phyloP scores from a whole-genome alignment of 2,113 vertebrate genomes.

The Tragelaphus scriptus region DNA sequence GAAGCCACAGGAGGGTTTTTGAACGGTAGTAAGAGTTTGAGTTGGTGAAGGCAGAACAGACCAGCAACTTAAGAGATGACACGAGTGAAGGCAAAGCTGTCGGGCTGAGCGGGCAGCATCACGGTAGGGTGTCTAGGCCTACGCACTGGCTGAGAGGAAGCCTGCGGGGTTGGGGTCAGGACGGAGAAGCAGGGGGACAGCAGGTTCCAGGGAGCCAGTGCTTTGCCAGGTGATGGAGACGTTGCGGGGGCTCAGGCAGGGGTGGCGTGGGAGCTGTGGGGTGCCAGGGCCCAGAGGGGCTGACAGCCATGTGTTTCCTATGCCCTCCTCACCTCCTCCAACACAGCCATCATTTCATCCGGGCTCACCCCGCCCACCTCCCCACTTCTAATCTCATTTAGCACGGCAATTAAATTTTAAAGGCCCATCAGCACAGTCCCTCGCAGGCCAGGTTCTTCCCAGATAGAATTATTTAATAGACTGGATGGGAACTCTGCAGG shows the following conservation, averaged over 20 bases:
- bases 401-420: slow-evolving; percentile 81
- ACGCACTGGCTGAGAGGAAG: not conserved
- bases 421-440: slow-evolving; percentile 74
- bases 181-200: not conserved
- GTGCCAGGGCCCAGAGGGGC: not conserved
- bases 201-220: not conserved
- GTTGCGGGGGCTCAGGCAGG: not conserved
- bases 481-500: slow-evolving; percentile 73
- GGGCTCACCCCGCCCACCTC: slow-evolving; percentile 33
- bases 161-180: not conserved
- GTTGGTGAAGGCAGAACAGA: not conserved
- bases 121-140: not conserved
- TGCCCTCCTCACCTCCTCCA: fast-evolving
- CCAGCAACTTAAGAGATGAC: fast-evolving
- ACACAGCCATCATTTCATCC: slow-evolving; percentile 58
- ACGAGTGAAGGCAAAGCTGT: not conserved
- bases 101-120: not conserved
- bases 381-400: slow-evolving; percentile 76
- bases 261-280: not conserved
- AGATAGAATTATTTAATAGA: slow-evolving; percentile 82
- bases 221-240: not conserved
- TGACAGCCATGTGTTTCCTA: not conserved
- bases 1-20: not conserved
- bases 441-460: slow-evolving; percentile 74
- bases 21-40: not conserved